phyloP scores from a whole-genome alignment of 2,113 vertebrate genomes.

The Bufo bufo region DNA sequence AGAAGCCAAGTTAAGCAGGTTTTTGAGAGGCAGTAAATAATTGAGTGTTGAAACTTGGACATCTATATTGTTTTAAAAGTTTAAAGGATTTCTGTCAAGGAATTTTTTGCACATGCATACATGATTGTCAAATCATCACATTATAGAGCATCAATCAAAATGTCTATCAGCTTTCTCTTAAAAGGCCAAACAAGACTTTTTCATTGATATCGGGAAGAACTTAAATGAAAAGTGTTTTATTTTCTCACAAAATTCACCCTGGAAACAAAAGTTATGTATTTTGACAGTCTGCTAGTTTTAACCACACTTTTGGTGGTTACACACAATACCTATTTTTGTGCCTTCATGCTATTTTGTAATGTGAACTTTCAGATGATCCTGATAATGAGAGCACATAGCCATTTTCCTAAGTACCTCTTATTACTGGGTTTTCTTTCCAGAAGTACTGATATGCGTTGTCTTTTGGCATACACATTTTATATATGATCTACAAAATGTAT shows the following conservation, averaged over 20 bases:
- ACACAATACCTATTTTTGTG: too few relatives aligned
- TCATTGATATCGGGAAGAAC: neutral
- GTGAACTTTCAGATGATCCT: too few relatives aligned
- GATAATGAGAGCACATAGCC: too few relatives aligned
- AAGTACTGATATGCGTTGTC: too few relatives aligned
- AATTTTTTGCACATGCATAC: neutral
- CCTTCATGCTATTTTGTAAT: too few relatives aligned
- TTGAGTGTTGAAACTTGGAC: conserved; percentile 20
- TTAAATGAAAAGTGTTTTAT: neutral
- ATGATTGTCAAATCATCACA: conserved; percentile 15
- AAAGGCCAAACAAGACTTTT: neutral
- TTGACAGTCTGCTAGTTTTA: neutral
- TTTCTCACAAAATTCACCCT: neutral
- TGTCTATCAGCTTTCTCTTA: neutral
- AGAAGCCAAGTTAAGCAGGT: neutral
- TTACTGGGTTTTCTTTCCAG: too few relatives aligned
- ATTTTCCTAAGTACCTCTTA: too few relatives aligned
- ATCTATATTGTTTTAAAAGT: neutral
- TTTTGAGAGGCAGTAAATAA: conserved; percentile 31
- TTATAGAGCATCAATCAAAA: conserved; percentile 19
- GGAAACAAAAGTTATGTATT: neutral
- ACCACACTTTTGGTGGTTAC: too few relatives aligned
- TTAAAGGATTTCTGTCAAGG: neutral
- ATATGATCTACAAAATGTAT: too few relatives aligned
- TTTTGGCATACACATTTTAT: too few relatives aligned